These are phyloP conservation scores for Drosophila azteca DNA, from an alignment of 1,140 invertebrate species.

Conservation along the genomic window DNA sequence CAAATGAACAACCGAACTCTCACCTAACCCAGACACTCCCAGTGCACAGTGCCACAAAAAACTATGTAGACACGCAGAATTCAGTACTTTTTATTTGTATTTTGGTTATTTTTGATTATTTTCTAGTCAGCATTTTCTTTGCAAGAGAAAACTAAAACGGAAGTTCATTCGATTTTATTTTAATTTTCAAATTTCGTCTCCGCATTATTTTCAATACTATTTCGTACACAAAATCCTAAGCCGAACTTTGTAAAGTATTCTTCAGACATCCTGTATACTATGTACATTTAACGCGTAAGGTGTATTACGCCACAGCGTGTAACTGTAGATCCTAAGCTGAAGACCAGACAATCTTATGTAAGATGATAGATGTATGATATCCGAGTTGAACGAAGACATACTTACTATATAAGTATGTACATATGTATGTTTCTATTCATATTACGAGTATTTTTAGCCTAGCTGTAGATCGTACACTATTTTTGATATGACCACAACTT, in stretches of 20 bases:
- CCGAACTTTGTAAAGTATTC: slow-evolving; percentile 74
- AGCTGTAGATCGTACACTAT: slow-evolving; percentile 58
- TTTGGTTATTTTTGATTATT: slow-evolving; percentile 59
- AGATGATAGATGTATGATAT: slow-evolving; percentile 25
- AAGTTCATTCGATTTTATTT: slow-evolving; percentile 30
- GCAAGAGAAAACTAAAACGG: slow-evolving; percentile 62
- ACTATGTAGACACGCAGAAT: slow-evolving; percentile 34
- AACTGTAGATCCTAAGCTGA: slow-evolving; percentile 68
- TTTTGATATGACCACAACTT: slow-evolving; percentile 63
- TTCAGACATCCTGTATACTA: slow-evolving; percentile 64
- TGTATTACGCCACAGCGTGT: slow-evolving; percentile 56
- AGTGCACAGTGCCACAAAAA: slow-evolving; percentile 41
- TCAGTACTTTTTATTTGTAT: slow-evolving; percentile 29
- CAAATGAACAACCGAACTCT: slow-evolving; percentile 9
- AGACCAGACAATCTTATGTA: slow-evolving; percentile 48
- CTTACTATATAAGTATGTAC: neutral
- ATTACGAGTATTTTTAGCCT: slow-evolving; percentile 61
- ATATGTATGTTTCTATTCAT: slow-evolving; percentile 24
- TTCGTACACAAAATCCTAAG: slow-evolving; percentile 48
- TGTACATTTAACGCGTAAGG: slow-evolving; percentile 36
- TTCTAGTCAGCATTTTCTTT: slow-evolving; percentile 80
- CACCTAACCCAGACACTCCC: slow-evolving; percentile 6
- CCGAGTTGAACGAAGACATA: slow-evolving; percentile 12
- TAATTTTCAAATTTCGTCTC: slow-evolving; percentile 14
- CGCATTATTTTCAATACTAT: neutral